phyloP scores from a whole-genome alignment of 2,113 vertebrate species.

The Corythoichthys intestinalis region DNA sequence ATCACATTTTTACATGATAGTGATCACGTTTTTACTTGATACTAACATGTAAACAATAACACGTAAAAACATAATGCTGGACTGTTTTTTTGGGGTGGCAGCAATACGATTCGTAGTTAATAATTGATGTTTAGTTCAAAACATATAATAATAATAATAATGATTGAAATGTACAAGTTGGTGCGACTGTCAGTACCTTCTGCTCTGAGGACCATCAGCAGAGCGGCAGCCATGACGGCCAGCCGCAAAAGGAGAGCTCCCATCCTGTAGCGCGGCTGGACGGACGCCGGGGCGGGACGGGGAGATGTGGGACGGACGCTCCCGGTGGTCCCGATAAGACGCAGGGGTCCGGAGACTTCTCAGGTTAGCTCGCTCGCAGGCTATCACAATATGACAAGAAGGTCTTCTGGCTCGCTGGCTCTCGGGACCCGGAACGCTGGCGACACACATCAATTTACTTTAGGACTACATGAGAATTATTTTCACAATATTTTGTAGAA shows the following conservation, averaged over 20 bases:
- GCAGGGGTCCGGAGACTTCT: not conserved
- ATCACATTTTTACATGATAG: no score
- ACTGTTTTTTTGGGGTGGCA: no score
- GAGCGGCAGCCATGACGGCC: conserved; percentile 31
- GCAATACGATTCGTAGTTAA: no score
- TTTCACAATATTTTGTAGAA: not conserved
- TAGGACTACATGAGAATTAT: not conserved
- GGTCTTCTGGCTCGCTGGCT: conserved; percentile 52
- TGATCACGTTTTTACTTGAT: no score
- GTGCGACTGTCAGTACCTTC: conserved; percentile 42
- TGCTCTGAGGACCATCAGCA: conserved; percentile 50
- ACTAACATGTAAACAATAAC: no score
- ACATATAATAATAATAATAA: no score
- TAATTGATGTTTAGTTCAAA: no score
- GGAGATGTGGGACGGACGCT: conserved; percentile 6
- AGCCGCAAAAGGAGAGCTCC: conserved; percentile 27
- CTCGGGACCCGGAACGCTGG: conserved; percentile 55
- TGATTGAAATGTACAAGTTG: no score
- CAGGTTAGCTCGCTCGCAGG: not conserved
- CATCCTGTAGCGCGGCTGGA: conserved; percentile 52
- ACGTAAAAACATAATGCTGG: no score
- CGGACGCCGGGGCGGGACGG: not conserved
- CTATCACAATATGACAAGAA: conserved; percentile 49
- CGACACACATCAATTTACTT: not conserved
- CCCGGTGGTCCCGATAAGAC: not conserved